Conservation (phyloP, 2,888 invertebrate genomes). For the Nephrotoma flavescens region DNA sequence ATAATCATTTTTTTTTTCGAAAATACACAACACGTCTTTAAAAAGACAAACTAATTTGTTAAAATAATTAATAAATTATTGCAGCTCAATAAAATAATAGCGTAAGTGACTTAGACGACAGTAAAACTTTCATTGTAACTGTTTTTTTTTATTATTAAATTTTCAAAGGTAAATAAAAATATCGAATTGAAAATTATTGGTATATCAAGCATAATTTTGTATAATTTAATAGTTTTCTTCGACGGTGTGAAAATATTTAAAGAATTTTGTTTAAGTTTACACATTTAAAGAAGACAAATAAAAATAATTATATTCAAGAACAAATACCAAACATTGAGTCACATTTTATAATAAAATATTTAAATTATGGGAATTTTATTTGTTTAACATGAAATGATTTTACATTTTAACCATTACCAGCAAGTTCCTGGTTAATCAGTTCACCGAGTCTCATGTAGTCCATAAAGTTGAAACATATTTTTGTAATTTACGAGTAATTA, state of each 20-base stretch:
- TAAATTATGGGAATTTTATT: not conserved
- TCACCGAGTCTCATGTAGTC: not conserved
- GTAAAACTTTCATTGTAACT: no score
- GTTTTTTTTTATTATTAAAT: not conserved
- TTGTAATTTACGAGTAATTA: not conserved
- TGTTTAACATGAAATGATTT: not conserved
- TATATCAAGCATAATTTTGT: not conserved
- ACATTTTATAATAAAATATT: not conserved
- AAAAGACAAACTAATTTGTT: no score
- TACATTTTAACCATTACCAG: no score
- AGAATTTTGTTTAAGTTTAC: not conserved
- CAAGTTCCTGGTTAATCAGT: not conserved
- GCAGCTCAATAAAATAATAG: no score
- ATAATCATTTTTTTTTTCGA: no score
- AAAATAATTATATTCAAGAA: not conserved
- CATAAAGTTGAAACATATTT: not conserved
- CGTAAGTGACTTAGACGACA: no score
- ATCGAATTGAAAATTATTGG: not conserved
- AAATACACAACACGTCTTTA: no score
- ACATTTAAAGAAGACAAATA: not conserved
- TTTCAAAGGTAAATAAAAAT: not conserved
- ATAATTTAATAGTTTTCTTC: not conserved
- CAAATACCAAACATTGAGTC: not conserved
- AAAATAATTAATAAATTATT: no score
- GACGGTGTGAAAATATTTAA: not conserved